These are phyloP conservation scores for Chaunax sp. DNA, from an alignment of 2,797 vertebrate genomes.

Conservation along the genomic window DNA sequence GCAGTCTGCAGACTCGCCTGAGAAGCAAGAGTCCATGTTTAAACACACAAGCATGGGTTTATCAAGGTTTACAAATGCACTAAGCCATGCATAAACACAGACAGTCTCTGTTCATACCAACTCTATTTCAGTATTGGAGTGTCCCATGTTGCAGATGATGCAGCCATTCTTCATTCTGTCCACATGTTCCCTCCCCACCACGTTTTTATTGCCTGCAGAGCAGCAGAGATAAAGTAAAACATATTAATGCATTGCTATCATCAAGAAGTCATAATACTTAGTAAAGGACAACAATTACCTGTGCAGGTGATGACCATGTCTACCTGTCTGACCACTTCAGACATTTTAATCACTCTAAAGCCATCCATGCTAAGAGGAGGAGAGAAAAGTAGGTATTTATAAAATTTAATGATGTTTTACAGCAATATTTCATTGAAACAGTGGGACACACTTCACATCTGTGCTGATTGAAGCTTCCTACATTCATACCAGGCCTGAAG, in stretches of 20 bases:
- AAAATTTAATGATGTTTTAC: constrained; percentile 13
- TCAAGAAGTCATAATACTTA: neutral
- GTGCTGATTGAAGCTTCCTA: constrained; percentile 32
- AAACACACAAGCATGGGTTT: neutral
- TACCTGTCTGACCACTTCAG: constrained; percentile 88
- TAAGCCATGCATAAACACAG: neutral
- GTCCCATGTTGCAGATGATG: constrained; percentile 97
- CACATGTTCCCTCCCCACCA: constrained; percentile 91
- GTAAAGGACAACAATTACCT: constrained; percentile 73
- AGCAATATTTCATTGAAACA: neutral
- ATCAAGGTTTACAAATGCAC: neutral
- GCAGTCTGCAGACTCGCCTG: constrained; percentile 90
- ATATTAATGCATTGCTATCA: neutral
- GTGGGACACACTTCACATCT: constrained; percentile 3
- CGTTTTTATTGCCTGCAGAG: constrained; percentile 91
- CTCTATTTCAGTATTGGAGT: constrained; percentile 96
- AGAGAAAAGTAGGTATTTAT: neutral
- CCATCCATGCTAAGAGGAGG: constrained; percentile 91
- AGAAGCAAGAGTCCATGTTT: constrained; percentile 21
- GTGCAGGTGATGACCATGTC: constrained; percentile 97
- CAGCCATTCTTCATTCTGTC: constrained; percentile 96
- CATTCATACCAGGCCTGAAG: constrained; percentile 92
- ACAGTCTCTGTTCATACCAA: constrained; percentile 61
- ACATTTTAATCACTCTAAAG: constrained; percentile 91
- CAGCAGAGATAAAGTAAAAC: neutral